phyloP scores from a whole-genome alignment of 2,888 invertebrate genomes.

The Empis livida region DNA sequence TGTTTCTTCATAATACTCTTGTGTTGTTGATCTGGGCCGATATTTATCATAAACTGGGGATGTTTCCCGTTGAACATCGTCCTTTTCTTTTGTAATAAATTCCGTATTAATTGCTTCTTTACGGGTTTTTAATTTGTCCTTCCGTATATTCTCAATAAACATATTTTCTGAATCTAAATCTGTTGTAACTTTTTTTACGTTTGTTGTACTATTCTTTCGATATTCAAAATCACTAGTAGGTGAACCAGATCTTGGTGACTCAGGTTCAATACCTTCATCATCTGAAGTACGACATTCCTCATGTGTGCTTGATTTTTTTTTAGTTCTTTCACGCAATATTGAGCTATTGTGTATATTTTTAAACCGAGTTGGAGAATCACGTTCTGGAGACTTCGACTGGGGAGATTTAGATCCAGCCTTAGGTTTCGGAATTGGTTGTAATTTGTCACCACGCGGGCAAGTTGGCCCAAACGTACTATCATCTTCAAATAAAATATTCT shows the following conservation, averaged over 20 bases:
- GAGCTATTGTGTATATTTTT: too few relatives aligned
- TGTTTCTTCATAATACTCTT: constrained; percentile 33
- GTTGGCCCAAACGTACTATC: too few relatives aligned
- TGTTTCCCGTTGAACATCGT: neutral
- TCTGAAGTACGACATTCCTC: constrained; percentile 13
- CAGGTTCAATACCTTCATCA: constrained; percentile 17
- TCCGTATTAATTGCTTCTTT: constrained; percentile 7
- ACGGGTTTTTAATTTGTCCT: constrained; percentile 1
- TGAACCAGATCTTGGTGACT: constrained; percentile 29
- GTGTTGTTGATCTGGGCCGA: constrained; percentile 37
- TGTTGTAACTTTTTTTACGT: neutral
- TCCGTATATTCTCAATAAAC: neutral
- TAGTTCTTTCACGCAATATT: too few relatives aligned
- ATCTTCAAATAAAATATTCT: too few relatives aligned
- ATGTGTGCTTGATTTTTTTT: neutral
- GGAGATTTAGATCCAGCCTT: too few relatives aligned
- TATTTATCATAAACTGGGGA: constrained; percentile 17
- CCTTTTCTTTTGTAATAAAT: constrained; percentile 2
- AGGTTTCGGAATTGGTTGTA: neutral
- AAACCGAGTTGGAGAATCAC: too few relatives aligned
- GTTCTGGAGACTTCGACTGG: too few relatives aligned
- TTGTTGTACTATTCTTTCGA: constrained; percentile 1
- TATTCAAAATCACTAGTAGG: constrained; percentile 45
- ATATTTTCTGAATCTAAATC: constrained; percentile 4
- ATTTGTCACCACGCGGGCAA: neutral